Percentiles rank a stretch among this genome's conserved stretches.
Conservation (phyloP, 2,888 invertebrate genomes). For the Diachrysia chrysitis region DNA sequence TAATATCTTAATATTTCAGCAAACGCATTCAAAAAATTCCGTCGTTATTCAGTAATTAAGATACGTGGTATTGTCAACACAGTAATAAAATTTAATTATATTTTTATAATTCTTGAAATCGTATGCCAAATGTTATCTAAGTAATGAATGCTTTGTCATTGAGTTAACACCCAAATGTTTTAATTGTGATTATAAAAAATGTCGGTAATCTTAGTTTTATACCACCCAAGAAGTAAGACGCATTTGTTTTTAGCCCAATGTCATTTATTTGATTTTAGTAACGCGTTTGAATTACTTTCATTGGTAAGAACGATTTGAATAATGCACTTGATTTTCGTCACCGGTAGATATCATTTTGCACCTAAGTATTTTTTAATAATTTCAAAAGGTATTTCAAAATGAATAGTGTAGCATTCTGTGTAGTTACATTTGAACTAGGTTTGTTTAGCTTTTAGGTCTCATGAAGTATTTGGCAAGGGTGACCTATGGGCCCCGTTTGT, state of each 20-base stretch:
- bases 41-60: slow-evolving; percentile 9
- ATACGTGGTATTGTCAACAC: slow-evolving; percentile 10
- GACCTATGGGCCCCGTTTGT: no score
- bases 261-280: background rate
- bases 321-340: background rate
- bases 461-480: no score
- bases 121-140: slow-evolving; percentile 50
- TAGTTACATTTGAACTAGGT: no score
- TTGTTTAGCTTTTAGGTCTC: no score
- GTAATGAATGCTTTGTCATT: slow-evolving; percentile 31
- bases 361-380: no score
- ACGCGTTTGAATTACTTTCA: background rate
- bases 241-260: slow-evolving; percentile 3
- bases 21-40: background rate
- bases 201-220: slow-evolving; percentile 19
- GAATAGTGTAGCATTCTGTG: no score
- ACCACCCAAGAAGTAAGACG: slow-evolving; percentile 44
- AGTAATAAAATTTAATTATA: slow-evolving; percentile 24
- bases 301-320: background rate
- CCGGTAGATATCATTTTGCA: no score
- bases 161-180: slow-evolving; percentile 25
- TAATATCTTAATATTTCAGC: background rate
- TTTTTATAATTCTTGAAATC: slow-evolving; percentile 35
- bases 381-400: no score
- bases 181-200: slow-evolving; percentile 17